Conservation (phyloP, 2,113 vertebrate genomes). For the Neofelis nebulosa region DNA sequence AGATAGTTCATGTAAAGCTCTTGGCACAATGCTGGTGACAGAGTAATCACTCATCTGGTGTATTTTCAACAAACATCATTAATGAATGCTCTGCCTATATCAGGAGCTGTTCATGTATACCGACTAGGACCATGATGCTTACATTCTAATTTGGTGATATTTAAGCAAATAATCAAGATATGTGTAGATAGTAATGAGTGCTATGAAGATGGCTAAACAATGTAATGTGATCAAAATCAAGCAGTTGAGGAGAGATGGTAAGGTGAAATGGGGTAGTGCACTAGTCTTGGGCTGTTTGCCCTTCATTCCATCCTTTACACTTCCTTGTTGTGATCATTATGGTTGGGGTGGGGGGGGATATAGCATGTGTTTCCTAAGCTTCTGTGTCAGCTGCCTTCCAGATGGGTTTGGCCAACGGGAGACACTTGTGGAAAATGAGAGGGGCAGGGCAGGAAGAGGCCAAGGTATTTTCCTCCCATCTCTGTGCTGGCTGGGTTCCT, state of each 20-base stretch:
- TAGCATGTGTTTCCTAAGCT: neutral
- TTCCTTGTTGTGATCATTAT: neutral
- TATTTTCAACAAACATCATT: neutral
- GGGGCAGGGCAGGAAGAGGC: neutral
- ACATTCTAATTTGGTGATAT: neutral
- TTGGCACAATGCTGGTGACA: neutral
- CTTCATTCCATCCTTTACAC: neutral
- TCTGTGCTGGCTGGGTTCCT: neutral
- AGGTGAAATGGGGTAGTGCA: neutral
- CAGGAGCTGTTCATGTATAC: neutral
- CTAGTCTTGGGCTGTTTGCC: neutral
- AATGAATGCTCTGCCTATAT: neutral
- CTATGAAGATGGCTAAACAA: neutral
- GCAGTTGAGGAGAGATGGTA: neutral
- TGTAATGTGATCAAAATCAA: neutral
- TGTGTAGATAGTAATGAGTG: neutral
- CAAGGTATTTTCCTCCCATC: neutral
- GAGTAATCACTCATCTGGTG: neutral
- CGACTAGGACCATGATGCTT: neutral
- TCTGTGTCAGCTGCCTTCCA: neutral
- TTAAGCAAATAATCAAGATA: neutral
- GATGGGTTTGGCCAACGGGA: neutral
- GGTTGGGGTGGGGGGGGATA: neutral
- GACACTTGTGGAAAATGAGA: neutral
- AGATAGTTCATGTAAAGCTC: neutral